A percentile compares a stretch with the other conserved stretches of the same genome.
phyloP scores from a whole-genome alignment of 2,797 vertebrate species.

The Enteromius thamalakanensis region DNA sequence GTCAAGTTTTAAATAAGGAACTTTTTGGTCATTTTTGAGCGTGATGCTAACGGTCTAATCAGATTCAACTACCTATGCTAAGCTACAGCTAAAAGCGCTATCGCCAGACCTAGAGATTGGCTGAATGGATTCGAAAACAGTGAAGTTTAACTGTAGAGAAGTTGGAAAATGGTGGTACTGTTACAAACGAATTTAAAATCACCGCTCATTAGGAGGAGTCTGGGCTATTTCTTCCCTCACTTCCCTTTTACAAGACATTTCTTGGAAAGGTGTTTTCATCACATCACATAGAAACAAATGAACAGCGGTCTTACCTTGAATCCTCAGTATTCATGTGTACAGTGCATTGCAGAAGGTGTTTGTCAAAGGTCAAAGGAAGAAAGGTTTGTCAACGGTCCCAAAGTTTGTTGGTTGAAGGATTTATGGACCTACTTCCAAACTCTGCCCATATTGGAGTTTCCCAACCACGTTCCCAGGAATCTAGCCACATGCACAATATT shows the following conservation, averaged over 20 bases:
- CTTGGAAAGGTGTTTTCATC: slow-evolving; percentile 2
- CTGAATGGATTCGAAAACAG: no score
- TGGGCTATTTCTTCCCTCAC: neutral
- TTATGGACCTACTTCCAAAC: neutral
- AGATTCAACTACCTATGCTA: no score
- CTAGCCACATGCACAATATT: neutral
- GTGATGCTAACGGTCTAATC: no score
- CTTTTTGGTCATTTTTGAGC: no score
- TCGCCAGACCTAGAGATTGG: no score
- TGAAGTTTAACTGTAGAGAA: no score
- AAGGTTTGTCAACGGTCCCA: no score
- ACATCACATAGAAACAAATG: neutral
- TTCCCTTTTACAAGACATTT: neutral
- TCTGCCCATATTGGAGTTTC: neutral
- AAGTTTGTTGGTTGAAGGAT: neutral
- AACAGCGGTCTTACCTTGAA: neutral
- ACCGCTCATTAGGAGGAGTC: neutral
- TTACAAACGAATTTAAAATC: neutral
- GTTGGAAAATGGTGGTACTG: no score
- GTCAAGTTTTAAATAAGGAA: no score
- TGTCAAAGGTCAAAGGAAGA: neutral
- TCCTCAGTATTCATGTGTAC: neutral
- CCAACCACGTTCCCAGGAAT: neutral
- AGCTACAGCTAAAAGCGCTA: no score
- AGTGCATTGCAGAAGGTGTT: neutral